Evolutionary conservation across 1,140 invertebrate genomes (phyloP).

Genomic region (Drosophila equinoxialis): DNA sequence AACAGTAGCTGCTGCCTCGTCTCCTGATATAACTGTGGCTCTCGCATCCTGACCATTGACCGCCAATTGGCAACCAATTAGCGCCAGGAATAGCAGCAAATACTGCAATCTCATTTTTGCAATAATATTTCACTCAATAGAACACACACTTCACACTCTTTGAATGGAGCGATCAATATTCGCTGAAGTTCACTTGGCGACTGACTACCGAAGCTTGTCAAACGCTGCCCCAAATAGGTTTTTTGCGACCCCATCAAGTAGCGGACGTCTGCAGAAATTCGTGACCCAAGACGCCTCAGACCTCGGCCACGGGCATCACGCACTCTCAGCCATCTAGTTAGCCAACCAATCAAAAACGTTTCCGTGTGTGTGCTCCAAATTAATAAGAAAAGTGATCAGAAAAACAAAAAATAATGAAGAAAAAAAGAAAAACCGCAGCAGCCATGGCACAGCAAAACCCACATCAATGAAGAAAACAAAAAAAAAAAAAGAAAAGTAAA

Average conservation of each 20-base stretch:
- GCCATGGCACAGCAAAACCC: constrained; percentile 60
- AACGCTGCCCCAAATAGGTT: constrained; percentile 70
- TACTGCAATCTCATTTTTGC: constrained; percentile 51
- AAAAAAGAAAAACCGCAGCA: constrained; percentile 38
- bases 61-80: constrained; percentile 23
- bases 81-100: constrained; percentile 52
- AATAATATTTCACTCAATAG: neutral
- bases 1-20: constrained; percentile 8
- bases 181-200: constrained; percentile 57
- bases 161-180: constrained; percentile 31
- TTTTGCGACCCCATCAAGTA: constrained; percentile 53
- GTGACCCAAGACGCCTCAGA: constrained; percentile 46
- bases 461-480: constrained; percentile 51
- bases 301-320: constrained; percentile 51
- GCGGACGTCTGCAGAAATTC: constrained; percentile 58
- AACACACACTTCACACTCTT: neutral
- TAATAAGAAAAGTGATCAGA: constrained; percentile 17
- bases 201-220: constrained; percentile 47
- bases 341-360: constrained; percentile 11
- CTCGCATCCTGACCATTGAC: constrained; percentile 35
- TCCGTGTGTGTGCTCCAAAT: constrained; percentile 68
- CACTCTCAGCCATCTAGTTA: constrained; percentile 23
- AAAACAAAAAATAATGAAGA: neutral
- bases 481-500: neutral
- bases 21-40: constrained; percentile 7